Percentiles rank a stretch among this genome's conserved stretches.
Conservation (phyloP, 2,113 vertebrate species). For the Kobus ellipsiprymnus region DNA sequence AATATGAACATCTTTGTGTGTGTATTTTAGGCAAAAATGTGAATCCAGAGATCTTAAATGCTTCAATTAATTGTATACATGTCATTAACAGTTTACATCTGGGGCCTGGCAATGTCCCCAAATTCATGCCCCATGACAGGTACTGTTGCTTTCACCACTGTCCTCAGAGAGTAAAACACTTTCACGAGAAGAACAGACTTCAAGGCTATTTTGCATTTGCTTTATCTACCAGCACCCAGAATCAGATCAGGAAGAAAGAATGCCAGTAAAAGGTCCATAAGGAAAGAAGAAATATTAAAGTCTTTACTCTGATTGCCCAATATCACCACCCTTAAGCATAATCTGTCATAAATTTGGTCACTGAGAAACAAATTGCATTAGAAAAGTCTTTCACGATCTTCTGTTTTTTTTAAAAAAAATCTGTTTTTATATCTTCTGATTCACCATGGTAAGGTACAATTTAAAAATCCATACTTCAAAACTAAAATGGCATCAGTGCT, state of each 20-base stretch:
- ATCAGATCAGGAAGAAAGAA: constrained; percentile 4
- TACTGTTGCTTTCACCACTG: neutral
- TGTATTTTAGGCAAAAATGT: neutral
- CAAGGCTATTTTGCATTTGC: neutral
- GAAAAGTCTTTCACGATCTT: neutral
- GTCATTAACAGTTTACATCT: neutral
- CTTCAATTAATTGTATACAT: neutral
- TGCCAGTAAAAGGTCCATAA: neutral
- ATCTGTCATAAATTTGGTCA: neutral
- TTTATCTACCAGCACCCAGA: neutral
- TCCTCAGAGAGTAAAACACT: neutral
- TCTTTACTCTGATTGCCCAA: neutral
- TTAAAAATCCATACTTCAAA: neutral
- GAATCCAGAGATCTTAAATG: neutral
- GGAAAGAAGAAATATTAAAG: neutral
- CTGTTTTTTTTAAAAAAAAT: neutral
- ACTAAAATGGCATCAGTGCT: neutral
- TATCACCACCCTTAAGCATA: neutral
- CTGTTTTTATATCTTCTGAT: neutral
- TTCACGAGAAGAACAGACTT: neutral
- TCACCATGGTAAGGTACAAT: neutral
- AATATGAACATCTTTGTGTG: neutral
- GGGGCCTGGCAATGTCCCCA: neutral
- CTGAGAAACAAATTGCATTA: constrained; percentile 13
- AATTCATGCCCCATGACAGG: neutral